These are phyloP conservation scores for Unio delphinus DNA, from an alignment of 2,888 invertebrate species.

Conservation along the genomic window DNA sequence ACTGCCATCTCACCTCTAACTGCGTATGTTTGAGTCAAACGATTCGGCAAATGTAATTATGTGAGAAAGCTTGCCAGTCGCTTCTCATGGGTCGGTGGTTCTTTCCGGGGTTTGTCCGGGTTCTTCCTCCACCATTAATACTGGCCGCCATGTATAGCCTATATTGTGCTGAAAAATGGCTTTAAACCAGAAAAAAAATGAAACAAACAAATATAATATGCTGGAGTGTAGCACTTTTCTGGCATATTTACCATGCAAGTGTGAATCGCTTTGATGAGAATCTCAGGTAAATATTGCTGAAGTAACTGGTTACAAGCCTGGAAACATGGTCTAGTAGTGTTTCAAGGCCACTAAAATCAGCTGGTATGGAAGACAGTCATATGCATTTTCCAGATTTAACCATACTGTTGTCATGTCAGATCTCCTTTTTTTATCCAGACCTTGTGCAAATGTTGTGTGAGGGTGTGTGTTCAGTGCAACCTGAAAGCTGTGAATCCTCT, in stretches of 20 bases:
- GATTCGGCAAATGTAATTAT: no score
- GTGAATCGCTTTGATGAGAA: constrained; percentile 2
- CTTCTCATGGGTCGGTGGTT: no score
- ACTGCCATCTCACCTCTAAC: no score
- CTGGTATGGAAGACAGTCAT: constrained; percentile 4
- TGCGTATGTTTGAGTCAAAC: no score
- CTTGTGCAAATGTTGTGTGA: constrained; percentile 19
- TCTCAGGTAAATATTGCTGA: background rate
- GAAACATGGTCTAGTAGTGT: constrained; percentile 5
- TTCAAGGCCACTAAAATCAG: constrained; percentile 2
- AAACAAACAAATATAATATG: background rate
- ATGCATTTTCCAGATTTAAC: constrained; percentile 6
- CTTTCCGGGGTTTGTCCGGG: no score
- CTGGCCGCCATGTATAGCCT: no score
- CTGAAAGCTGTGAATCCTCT: constrained; percentile 23
- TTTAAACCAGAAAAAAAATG: no score
- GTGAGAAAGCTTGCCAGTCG: no score
- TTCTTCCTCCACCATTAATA: no score
- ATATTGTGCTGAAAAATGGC: no score
- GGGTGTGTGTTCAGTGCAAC: constrained; percentile 22
- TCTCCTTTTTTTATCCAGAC: constrained; percentile 3
- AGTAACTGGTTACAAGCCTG: constrained; percentile 4
- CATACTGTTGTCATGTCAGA: constrained; percentile 6
- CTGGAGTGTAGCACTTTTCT: background rate
- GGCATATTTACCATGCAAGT: constrained; percentile 4